Conservation (phyloP, 2,888 invertebrate species). For the Pimpla rufipes region DNA sequence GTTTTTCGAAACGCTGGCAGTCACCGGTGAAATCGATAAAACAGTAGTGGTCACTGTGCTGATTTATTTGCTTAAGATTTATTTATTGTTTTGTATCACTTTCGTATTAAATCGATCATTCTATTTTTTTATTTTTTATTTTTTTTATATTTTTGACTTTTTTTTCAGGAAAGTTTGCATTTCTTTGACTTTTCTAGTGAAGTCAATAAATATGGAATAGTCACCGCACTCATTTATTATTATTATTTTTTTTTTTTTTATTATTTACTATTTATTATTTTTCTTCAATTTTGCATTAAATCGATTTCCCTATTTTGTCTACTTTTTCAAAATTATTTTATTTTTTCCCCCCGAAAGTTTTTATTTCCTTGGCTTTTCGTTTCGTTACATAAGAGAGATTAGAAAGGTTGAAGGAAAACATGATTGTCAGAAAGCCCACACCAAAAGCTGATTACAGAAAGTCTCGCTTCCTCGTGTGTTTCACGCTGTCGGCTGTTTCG, state of each 20-base stretch:
- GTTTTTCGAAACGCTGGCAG: too few species aligned
- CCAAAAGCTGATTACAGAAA: conserved; percentile 29
- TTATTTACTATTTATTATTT: too few species aligned
- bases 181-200: conserved; percentile 1
- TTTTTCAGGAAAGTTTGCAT: background rate
- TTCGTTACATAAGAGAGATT: conserved; percentile 19
- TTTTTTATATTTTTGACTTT: background rate
- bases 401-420: conserved; percentile 10
- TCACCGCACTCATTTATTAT: too few species aligned
- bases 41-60: too few species aligned
- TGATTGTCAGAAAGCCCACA: conserved; percentile 13
- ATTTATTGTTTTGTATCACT: too few species aligned
- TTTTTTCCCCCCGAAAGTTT: background rate
- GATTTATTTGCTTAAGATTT: too few species aligned
- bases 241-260: too few species aligned
- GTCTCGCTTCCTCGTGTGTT: background rate
- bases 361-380: background rate
- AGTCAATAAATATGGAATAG: too few species aligned
- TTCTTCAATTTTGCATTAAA: too few species aligned
- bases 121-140: background rate
- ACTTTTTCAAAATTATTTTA: background rate
- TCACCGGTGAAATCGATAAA: too few species aligned
- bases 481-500: background rate
- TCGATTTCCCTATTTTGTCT: background rate
- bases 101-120: too few species aligned